Conservation (phyloP, 2,113 vertebrate genomes). For the Calypte anna region DNA sequence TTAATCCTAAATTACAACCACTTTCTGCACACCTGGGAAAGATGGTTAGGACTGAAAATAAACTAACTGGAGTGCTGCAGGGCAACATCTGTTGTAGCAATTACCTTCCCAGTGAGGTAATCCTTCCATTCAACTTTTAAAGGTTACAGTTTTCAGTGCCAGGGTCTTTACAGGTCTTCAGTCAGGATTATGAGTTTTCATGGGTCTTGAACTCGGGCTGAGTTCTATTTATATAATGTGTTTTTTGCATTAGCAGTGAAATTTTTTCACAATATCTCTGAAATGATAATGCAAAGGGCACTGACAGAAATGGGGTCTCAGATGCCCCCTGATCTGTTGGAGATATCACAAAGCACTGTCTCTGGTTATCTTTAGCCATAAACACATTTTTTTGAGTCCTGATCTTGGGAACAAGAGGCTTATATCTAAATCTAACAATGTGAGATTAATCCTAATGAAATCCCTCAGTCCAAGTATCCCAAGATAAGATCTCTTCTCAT, state of each 20-base stretch:
- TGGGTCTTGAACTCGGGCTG: not conserved
- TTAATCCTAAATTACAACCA: not conserved
- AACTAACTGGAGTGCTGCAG: not conserved
- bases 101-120: not conserved
- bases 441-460: not conserved
- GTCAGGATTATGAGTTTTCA: not conserved
- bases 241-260: not conserved
- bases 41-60: not conserved
- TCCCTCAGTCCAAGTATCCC: not conserved
- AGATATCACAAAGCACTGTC: not conserved
- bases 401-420: not conserved
- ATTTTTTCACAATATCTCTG: not conserved
- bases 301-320: not conserved
- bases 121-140: not conserved
- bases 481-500: not conserved
- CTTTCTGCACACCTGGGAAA: not conserved
- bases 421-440: not conserved
- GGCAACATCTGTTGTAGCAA: not conserved
- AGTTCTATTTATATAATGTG: not conserved
- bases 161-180: not conserved
- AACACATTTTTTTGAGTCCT: not conserved
- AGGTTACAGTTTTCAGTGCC: not conserved
- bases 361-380: not conserved
- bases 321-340: not conserved
- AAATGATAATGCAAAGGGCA: not conserved